A percentile compares a stretch with the other conserved stretches of the same genome.
These are phyloP conservation scores for Scelioninae gen. 1 DNA, from an alignment of 2,888 invertebrate genomes.

Conservation along the genomic window DNA sequence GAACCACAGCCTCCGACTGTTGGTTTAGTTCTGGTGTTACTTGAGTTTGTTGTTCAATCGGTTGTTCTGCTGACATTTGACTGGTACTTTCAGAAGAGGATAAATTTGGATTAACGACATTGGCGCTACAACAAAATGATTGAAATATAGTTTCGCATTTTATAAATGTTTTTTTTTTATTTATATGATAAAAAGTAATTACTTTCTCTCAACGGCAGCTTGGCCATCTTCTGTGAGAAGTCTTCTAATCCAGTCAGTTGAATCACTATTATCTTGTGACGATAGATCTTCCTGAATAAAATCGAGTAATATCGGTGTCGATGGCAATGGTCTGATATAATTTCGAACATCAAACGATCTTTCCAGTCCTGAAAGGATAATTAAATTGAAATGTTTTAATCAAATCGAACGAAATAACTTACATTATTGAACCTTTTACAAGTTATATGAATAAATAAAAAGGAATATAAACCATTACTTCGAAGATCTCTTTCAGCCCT, in stretches of 20 bases:
- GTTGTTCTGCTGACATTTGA: conserved; percentile 64
- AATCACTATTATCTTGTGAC: conserved; percentile 76
- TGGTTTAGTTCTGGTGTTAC: conserved; percentile 48
- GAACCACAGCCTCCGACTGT: conserved; percentile 57
- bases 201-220: conserved; percentile 77
- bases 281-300: conserved; percentile 77
- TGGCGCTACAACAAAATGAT: conserved; percentile 74
- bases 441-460: too few relatives aligned
- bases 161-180: too few relatives aligned
- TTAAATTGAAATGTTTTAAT: too few relatives aligned
- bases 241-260: conserved; percentile 80
- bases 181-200: conserved; percentile 38
- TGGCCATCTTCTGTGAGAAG: conserved; percentile 78
- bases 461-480: too few relatives aligned
- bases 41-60: conserved; percentile 61
- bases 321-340: conserved; percentile 64
- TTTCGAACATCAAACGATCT: conserved; percentile 66
- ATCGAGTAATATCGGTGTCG: conserved; percentile 72
- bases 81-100: conserved; percentile 74
- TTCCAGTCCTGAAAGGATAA: conserved; percentile 43
- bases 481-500: too few relatives aligned
- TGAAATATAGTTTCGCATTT: too few relatives aligned
- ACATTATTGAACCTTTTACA: too few relatives aligned
- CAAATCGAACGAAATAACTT: too few relatives aligned
- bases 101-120: conserved; percentile 76